Evolutionary conservation across 2,888 invertebrate species (phyloP), one percentile per base, ranked within the genome.

Genomic region (Pristionchus exspectatus): DNA sequence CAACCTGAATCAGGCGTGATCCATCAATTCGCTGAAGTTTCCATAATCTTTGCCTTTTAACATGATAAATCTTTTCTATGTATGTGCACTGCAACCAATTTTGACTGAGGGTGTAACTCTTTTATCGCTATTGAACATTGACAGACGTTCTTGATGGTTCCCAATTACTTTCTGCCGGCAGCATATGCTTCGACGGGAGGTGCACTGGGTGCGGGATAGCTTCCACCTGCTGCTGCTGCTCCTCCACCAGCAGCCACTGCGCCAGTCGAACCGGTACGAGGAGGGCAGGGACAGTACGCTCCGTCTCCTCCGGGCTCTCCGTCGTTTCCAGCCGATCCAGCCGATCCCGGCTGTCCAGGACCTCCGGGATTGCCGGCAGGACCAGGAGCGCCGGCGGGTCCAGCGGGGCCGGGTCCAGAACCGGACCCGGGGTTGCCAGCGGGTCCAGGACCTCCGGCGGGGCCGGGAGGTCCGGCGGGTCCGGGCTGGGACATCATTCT

Each of bases 321-420:
- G 69, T 91, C 91, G 50, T 90, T 88, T 91, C 91, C 91, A 44
- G 89, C 90, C 24, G 91, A 77, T 89, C 91, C 92, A 38, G 92
- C 90, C 59, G 83, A 87, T 91, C 92, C 92, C 16, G 92, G 90
- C 81, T 69, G 63, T 90, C 92, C 92, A 30, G 90, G 90, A 69
- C 74, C 88, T 91, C 92, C 92, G 27, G 91, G 87, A 87, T 91
- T 91, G 90, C 92, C 92, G 85, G 92, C 90, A 85, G 91, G 90
- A 89, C 92, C 92, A 54, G 91, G 90, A 85, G 92, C 91, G 90
- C 92, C 92, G 30, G 92, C 91, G 84, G 92, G 92, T 90, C 92
- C 92, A 12, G 92, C 90, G 81, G 92, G 92, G 3, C 92, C 90
- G 63, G 92, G 91, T 44, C 89, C 91, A 77, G 90, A 91, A n/a